Evolutionary conservation across 2,113 vertebrate genomes (phyloP).

Genomic region (Sinocyclocheilus rhinocerous): DNA sequence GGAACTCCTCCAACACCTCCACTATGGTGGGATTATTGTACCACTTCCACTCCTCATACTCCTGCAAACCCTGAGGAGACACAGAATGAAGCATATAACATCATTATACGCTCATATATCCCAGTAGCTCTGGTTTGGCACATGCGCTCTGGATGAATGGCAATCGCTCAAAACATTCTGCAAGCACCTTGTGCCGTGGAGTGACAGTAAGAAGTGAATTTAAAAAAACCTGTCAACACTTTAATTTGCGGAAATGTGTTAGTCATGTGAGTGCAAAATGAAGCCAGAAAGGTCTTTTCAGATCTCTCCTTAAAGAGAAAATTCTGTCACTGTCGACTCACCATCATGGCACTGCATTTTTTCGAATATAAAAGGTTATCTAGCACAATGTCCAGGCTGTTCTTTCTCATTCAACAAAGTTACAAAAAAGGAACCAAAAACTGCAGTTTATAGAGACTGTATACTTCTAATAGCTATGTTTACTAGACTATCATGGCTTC

Average conservation of each 20-base stretch:
- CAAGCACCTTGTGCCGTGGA: background rate
- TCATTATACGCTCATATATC: background rate
- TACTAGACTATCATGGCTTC: too few relatives aligned
- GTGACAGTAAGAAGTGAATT: background rate
- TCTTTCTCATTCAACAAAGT: background rate
- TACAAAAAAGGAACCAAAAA: background rate
- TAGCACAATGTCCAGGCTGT: background rate
- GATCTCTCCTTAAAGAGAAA: background rate
- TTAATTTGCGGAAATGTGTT: background rate
- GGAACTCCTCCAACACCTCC: constrained; percentile 95
- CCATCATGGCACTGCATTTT: background rate
- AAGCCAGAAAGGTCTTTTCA: constrained; percentile 3
- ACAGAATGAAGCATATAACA: background rate
- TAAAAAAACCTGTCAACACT: background rate
- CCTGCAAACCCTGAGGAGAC: constrained; percentile 88
- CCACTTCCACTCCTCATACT: constrained; percentile 99
- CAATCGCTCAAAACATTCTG: constrained; percentile 7
- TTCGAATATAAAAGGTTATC: background rate
- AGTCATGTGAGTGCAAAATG: background rate
- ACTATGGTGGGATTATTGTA: constrained; percentile 92
- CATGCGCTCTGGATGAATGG: background rate
- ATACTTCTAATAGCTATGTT: too few relatives aligned
- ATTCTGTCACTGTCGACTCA: background rate
- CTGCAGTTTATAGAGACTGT: too few relatives aligned
- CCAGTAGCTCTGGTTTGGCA: background rate